Evolutionary conservation across 2,888 invertebrate genomes (phyloP), one percentile per base, ranked within the genome.

Genomic region (Drosophila mulleri): DNA sequence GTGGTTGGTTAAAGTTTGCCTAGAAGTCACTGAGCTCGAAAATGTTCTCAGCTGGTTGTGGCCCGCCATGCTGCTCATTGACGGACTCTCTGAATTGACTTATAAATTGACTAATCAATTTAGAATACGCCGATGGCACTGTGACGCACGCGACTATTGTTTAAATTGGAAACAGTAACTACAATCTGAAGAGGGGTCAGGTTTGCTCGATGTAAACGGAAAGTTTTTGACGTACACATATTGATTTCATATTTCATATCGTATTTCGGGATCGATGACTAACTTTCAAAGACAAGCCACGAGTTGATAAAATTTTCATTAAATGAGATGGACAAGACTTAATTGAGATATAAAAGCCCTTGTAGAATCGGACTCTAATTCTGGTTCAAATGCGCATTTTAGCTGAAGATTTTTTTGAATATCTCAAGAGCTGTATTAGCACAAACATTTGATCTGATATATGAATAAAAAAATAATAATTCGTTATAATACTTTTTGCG

Each of bases 21-120:
- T 67, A 67, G 67, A 66, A 83, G 52, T 71, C 85, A 84, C 66
- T 78, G 78, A 87, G 74, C 73, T 80, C 66, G 72, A 80, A 84
- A 76, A 60, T 69, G 37, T 64, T 67, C 63, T 29, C 37, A 32
- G 50, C 39, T 52, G 39, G 48, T 11, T 9, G 6, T 32, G 48
- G 52, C 16, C 16, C 37, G 32, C 48, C 58, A 44, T 59, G 29
- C 54, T 45, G 35, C 20, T 16, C 41, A 18, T 16, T 50, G 37
- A 39, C 6, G 39, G 20, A 18, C n/a, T 18, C 18, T 18, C 47
- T 23, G 35, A 32, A 67, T 60, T 62, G 67, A 16, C 29, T 62
- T 62, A 26, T 56, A 59, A 70, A 59, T n/a, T n/a, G n/a, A n/a
- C n/a, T n/a, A n/a, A n/a, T 70, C 47, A 58, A 70, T 73, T 59